A percentile compares a stretch with the other conserved stretches of the same genome.
phyloP scores from a whole-genome alignment of 2,888 invertebrate genomes.

The Galeruca laticollis region DNA sequence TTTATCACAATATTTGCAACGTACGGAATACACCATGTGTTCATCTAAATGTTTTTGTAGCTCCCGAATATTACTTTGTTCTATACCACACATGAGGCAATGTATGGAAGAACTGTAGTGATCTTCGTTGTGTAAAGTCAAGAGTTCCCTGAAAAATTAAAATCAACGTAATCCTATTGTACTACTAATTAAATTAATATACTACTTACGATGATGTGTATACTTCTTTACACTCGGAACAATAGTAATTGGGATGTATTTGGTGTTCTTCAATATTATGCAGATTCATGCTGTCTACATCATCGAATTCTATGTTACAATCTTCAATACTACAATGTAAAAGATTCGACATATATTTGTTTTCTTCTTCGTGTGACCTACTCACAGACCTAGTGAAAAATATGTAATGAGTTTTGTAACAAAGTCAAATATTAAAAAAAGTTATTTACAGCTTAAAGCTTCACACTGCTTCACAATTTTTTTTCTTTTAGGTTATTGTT shows the following conservation, averaged over 20 bases:
- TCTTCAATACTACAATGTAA: conserved; percentile 39
- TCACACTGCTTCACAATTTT: too few relatives aligned
- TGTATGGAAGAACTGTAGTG: conserved; percentile 40
- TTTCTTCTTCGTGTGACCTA: conserved; percentile 41
- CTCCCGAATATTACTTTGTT: conserved; percentile 30
- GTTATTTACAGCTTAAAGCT: too few relatives aligned
- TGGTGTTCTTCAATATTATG: conserved; percentile 43
- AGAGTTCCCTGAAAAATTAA: conserved; percentile 40
- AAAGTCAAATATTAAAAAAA: too few relatives aligned
- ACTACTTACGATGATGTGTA: conserved; percentile 44
- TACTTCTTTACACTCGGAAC: conserved; percentile 37
- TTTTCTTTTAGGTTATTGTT: too few relatives aligned
- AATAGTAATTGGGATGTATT: conserved; percentile 34
- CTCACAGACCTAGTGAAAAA: conserved; percentile 39
- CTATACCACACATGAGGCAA: conserved; percentile 43
- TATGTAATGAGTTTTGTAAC: too few relatives aligned
- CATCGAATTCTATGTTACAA: conserved; percentile 40
- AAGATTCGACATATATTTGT: conserved; percentile 11
- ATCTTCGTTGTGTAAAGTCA: conserved; percentile 35
- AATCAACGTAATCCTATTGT: too few relatives aligned
- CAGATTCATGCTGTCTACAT: conserved; percentile 41
- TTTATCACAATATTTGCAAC: conserved; percentile 48
- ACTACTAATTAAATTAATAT: conserved; percentile 1
- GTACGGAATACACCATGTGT: conserved; percentile 44
- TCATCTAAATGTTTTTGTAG: conserved; percentile 45